Conservation (phyloP, 2,113 vertebrate species). For the Calypte anna region DNA sequence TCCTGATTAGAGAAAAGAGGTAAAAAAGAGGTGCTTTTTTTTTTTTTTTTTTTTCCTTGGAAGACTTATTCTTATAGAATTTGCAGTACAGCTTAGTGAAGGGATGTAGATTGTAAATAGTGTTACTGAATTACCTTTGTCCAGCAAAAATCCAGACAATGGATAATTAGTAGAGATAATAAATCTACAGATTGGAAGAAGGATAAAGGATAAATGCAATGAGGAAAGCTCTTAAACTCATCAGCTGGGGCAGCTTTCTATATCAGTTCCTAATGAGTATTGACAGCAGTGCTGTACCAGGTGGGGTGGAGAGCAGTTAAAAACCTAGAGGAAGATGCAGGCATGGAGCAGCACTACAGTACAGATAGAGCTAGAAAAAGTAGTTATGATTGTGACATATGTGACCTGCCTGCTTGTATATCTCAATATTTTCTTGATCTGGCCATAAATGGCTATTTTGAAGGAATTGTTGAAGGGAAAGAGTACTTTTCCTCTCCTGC, state of each 20-base stretch:
- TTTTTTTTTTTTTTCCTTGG: neutral
- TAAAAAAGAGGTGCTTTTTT: neutral
- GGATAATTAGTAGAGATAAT: slow-evolving; percentile 44
- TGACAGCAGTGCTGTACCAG: slow-evolving; percentile 9
- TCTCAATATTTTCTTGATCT: neutral
- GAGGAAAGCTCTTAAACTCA: slow-evolving; percentile 43
- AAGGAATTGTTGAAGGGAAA: neutral
- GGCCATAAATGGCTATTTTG: neutral
- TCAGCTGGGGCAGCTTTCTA: slow-evolving; percentile 29
- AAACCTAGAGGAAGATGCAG: neutral
- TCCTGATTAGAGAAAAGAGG: neutral
- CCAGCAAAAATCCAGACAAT: neutral
- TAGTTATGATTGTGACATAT: neutral
- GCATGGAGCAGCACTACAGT: neutral
- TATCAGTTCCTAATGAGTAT: slow-evolving; percentile 10
- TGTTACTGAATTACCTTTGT: slow-evolving; percentile 14
- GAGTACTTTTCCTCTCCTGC: neutral
- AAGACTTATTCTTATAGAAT: neutral
- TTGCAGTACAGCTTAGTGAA: neutral
- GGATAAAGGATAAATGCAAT: slow-evolving; percentile 11
- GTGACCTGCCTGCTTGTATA: neutral
- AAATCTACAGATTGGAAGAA: slow-evolving; percentile 27
- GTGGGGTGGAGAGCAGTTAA: neutral
- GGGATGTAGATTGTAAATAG: neutral
- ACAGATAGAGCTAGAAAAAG: neutral